Evolutionary conservation across 2,888 invertebrate species (phyloP).

Genomic region (Chironomus riparius): DNA sequence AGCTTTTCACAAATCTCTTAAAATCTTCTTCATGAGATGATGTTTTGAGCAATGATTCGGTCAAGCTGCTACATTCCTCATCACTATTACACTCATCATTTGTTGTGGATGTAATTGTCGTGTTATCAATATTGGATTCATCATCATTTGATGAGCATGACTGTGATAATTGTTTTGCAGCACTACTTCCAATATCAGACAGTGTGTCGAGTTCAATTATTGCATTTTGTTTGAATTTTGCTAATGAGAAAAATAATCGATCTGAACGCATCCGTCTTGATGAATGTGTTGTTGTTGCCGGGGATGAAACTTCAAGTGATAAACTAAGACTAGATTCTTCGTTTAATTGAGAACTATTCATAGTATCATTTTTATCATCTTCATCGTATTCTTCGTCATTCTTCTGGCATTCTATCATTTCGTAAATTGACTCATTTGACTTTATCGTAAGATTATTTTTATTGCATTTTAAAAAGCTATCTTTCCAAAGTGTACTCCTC

Average conservation of each 20-base stretch:
- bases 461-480: slow-evolving; percentile 42
- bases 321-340: slow-evolving; percentile 27
- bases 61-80: slow-evolving; percentile 20
- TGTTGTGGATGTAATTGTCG: slow-evolving; percentile 18
- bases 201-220: slow-evolving; percentile 34
- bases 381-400: slow-evolving; percentile 32
- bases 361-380: neutral
- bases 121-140: slow-evolving; percentile 25
- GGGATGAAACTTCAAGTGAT: slow-evolving; percentile 3
- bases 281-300: slow-evolving; percentile 9
- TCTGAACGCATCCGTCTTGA: slow-evolving; percentile 32
- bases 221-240: slow-evolving; percentile 40
- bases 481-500: slow-evolving; percentile 40
- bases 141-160: slow-evolving; percentile 16
- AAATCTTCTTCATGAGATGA: slow-evolving; percentile 13
- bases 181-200: slow-evolving; percentile 2
- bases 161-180: neutral
- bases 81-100: slow-evolving; percentile 18
- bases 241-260: slow-evolving; percentile 37
- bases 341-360: slow-evolving; percentile 11
- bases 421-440: slow-evolving; percentile 39
- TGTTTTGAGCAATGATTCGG: slow-evolving; percentile 24
- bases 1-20: slow-evolving; percentile 9
- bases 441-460: slow-evolving; percentile 39
- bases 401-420: slow-evolving; percentile 32